A percentile compares a stretch with the other conserved stretches of the same genome.
These are phyloP conservation scores for Neolamprologus hecqui DNA, from an alignment of 2,113 vertebrate genomes.

Conservation along the genomic window DNA sequence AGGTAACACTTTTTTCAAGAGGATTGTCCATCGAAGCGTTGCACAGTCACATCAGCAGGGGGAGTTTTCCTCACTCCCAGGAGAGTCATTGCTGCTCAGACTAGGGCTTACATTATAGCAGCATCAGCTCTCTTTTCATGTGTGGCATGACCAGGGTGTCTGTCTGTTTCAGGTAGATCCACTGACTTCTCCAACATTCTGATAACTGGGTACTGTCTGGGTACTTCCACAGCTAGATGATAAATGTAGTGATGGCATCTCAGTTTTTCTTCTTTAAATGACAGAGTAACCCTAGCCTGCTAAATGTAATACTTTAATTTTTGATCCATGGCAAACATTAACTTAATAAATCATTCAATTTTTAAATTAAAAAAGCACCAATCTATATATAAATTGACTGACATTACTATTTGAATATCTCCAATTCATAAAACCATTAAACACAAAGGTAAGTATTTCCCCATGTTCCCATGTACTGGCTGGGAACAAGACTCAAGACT, in stretches of 20 bases:
- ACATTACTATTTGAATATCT: not conserved
- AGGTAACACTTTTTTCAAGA: not conserved
- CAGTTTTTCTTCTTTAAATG: not conserved
- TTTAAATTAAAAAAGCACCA: not conserved
- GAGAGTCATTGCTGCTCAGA: not conserved
- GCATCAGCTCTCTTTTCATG: not conserved
- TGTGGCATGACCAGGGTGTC: not conserved
- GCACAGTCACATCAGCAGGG: not conserved
- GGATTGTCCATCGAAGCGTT: not conserved
- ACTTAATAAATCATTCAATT: not conserved
- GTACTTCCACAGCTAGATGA: not conserved
- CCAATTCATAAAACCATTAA: not conserved
- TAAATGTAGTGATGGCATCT: not conserved
- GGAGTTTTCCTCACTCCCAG: not conserved
- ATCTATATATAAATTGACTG: not conserved
- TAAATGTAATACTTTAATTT: rapidly evolving
- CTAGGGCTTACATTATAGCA: not conserved
- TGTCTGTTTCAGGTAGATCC: not conserved
- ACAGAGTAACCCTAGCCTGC: not conserved
- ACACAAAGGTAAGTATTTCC: not conserved
- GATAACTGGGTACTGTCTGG: not conserved
- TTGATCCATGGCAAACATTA: not conserved
- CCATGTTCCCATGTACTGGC: not conserved
- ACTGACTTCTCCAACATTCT: not conserved
- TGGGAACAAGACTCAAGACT: not conserved